These are phyloP conservation scores for Drosophila paulistorum DNA, from an alignment of 1,140 invertebrate genomes.

Conservation along the genomic window DNA sequence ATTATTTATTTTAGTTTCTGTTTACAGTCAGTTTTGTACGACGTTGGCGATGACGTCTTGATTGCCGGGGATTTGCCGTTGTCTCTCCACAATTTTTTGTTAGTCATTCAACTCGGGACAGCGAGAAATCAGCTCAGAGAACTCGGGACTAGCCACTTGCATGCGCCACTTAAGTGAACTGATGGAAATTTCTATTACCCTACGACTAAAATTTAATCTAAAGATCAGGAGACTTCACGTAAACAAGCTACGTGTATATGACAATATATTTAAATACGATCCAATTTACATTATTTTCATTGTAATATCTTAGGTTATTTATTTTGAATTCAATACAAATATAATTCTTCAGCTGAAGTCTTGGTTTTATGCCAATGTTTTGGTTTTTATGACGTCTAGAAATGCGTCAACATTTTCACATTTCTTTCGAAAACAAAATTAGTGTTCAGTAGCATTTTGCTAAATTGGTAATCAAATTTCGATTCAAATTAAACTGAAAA, in stretches of 20 bases:
- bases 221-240: neutral
- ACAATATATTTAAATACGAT: neutral
- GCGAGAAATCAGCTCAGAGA: neutral
- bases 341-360: no score
- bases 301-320: no score
- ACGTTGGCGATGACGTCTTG: conserved; percentile 15
- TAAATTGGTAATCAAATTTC: no score
- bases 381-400: no score
- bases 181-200: conserved; percentile 3
- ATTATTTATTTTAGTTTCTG: conserved; percentile 5
- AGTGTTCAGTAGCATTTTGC: no score
- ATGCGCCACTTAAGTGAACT: conserved; percentile 3
- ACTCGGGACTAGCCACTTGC: neutral
- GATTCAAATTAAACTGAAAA: no score
- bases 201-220: neutral
- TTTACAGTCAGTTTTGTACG: conserved; percentile 6
- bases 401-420: no score
- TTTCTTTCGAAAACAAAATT: no score
- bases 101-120: conserved; percentile 17
- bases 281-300: neutral
- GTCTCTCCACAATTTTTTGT: neutral
- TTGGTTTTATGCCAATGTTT: no score
- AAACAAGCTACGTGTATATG: neutral
- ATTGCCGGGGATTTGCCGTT: conserved; percentile 18
- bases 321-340: no score